A percentile compares a stretch with the other conserved stretches of the same genome.
phyloP scores from a whole-genome alignment of 2,797 vertebrate genomes.

The Pantherophis alleghaniensis region DNA sequence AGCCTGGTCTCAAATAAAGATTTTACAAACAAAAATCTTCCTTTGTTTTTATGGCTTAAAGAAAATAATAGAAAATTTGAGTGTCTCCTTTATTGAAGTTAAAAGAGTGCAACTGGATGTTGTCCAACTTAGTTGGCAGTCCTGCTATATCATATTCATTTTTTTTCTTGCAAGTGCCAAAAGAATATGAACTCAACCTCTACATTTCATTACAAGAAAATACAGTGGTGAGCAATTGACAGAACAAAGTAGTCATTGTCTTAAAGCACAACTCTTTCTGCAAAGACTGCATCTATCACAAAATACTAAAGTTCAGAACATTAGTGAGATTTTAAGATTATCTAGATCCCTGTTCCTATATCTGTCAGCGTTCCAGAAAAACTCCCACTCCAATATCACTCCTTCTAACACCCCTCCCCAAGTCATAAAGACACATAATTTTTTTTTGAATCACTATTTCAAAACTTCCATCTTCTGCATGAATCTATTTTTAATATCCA shows the following conservation, averaged over 20 bases:
- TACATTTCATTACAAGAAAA: slow-evolving; percentile 20
- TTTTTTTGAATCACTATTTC: slow-evolving; percentile 30
- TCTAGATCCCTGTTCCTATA: slow-evolving; percentile 57
- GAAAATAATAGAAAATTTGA: neutral
- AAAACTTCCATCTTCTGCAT: slow-evolving; percentile 21
- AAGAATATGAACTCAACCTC: neutral
- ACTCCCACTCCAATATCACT: neutral
- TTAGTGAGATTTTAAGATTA: slow-evolving; percentile 35
- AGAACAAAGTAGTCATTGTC: slow-evolving; percentile 13
- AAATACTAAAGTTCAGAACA: slow-evolving; percentile 23
- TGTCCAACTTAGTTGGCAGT: neutral
- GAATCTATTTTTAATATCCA: slow-evolving; percentile 39
- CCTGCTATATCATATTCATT: neutral
- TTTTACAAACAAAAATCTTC: neutral
- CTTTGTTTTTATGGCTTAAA: neutral
- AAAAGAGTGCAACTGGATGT: neutral
- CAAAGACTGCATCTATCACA: neutral
- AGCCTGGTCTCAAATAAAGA: neutral
- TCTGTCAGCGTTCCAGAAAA: no score
- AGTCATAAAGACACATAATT: neutral
- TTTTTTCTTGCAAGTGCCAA: neutral
- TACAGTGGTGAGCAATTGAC: neutral
- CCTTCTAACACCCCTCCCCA: slow-evolving; percentile 9
- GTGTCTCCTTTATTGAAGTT: neutral
- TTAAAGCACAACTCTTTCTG: slow-evolving; percentile 33